Evolutionary conservation across 2,797 vertebrate genomes (phyloP).

Genomic region (Semotilus atromaculatus): DNA sequence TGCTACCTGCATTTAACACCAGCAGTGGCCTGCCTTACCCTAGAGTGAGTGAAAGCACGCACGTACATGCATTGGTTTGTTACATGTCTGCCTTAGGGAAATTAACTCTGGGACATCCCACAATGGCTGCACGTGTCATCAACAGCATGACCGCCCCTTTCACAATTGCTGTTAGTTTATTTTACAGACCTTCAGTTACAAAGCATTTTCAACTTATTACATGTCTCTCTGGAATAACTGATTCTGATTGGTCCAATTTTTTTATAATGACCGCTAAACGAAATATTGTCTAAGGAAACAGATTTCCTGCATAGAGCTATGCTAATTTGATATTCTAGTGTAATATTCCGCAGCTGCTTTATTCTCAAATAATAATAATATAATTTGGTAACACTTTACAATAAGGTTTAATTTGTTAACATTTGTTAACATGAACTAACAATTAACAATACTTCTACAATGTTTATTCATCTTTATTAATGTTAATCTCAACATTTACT

Average conservation of each 20-base stretch:
- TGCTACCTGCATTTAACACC: conserved; percentile 97
- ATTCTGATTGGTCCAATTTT: not conserved
- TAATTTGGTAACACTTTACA: not conserved
- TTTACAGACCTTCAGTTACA: not conserved
- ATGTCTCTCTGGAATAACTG: not conserved
- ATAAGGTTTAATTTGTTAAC: not conserved
- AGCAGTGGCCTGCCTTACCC: conserved; percentile 98
- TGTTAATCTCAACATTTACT: not conserved
- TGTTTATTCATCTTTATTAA: not conserved
- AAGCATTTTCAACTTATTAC: not conserved
- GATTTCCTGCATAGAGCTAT: no score
- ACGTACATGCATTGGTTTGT: conserved; percentile 12
- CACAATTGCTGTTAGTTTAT: conserved; percentile 49
- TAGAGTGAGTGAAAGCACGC: conserved; percentile 81
- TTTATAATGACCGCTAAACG: not conserved
- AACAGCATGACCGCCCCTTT: conserved; percentile 47
- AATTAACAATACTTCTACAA: not conserved
- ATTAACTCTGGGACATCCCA: not conserved
- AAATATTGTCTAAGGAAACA: not conserved
- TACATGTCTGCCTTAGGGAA: not conserved
- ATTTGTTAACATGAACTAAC: not conserved
- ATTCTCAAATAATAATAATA: not conserved
- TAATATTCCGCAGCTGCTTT: not conserved
- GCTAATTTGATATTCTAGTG: not conserved
- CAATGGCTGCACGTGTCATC: conserved; percentile 51